phyloP scores from a whole-genome alignment of 1,140 invertebrate genomes.

The Brachionus koreanus region DNA sequence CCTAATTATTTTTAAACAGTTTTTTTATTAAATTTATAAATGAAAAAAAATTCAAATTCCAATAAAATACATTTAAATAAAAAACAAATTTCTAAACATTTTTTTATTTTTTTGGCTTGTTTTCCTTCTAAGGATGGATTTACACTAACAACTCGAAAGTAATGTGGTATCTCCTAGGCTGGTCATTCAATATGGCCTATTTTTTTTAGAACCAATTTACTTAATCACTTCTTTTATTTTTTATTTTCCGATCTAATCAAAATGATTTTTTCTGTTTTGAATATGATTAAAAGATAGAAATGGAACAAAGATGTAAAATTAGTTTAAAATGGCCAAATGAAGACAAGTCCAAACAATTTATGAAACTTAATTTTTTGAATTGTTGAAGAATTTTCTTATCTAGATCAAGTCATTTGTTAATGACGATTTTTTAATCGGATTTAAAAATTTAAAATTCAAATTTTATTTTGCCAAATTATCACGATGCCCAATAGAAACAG shows the following conservation, averaged over 20 bases:
- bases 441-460: slow-evolving; percentile 25
- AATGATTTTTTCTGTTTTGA: not conserved
- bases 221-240: not conserved
- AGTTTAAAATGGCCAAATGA: not conserved
- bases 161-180: not conserved
- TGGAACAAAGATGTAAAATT: not conserved
- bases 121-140: not conserved
- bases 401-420: not conserved
- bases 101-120: not conserved
- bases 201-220: not conserved
- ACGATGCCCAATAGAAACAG: not conserved
- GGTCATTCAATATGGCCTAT: not conserved
- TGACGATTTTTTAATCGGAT: slow-evolving; percentile 28
- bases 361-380: not conserved
- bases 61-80: not conserved
- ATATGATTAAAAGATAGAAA: not conserved
- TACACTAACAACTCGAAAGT: not conserved
- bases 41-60: not conserved
- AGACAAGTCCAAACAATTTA: not conserved
- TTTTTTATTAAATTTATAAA: not conserved
- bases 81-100: not conserved
- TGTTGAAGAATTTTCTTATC: not conserved
- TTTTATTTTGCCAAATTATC: not conserved
- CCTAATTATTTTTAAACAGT: not conserved
- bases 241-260: not conserved